phyloP scores from a whole-genome alignment of 1,140 invertebrate species.

The Triops longicaudatus region DNA sequence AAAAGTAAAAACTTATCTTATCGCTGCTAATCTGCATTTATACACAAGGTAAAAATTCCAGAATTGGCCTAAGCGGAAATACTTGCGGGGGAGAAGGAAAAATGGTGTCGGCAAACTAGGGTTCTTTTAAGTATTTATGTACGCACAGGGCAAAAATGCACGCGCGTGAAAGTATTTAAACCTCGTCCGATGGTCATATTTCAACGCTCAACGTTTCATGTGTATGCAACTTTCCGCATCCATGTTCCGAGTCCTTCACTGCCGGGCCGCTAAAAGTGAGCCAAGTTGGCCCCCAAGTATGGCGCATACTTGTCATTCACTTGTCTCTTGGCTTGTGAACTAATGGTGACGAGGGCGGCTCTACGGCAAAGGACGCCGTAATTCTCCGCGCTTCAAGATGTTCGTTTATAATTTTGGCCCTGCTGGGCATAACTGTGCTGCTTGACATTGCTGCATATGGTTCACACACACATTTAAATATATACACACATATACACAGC shows the following conservation, averaged over 20 bases:
- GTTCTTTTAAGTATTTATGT: too few relatives aligned
- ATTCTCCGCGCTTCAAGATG: neutral
- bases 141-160: too few relatives aligned
- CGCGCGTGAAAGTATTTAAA: neutral
- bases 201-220: neutral
- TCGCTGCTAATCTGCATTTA: too few relatives aligned
- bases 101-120: too few relatives aligned
- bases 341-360: conserved; percentile 10
- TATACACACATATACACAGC: too few relatives aligned
- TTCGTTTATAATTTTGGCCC: neutral
- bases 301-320: neutral
- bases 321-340: neutral
- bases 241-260: neutral
- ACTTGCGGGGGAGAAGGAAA: too few relatives aligned
- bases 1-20: too few relatives aligned
- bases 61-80: too few relatives aligned
- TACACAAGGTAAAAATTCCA: too few relatives aligned
- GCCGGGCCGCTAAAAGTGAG: neutral
- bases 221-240: neutral
- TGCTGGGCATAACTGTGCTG: neutral
- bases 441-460: conserved; percentile 1
- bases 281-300: neutral
- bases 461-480: neutral
- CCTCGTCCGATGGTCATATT: neutral
- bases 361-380: neutral